Evolutionary conservation across 2,113 vertebrate genomes (phyloP), one percentile per base, ranked within the genome.

Genomic region (Clupea harengus): DNA sequence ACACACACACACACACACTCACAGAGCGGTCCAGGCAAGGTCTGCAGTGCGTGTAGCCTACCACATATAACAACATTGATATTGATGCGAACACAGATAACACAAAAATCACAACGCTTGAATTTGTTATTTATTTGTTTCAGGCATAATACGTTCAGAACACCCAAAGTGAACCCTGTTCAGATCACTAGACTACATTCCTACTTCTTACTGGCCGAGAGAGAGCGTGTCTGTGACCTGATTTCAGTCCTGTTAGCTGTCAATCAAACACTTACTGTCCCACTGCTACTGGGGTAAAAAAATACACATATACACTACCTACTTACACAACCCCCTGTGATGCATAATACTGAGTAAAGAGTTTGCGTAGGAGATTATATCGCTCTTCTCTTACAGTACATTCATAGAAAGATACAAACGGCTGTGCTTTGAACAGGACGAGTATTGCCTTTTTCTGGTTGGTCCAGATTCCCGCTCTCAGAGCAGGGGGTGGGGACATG

Each of bases 321-420:
- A 72, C 28, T 28, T 28, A 72, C 7, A 72, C 64, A 28, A 72
- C 64, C 64, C 28, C 64, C 64, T 32, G 7, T 2, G 25, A 72
- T 72, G 64, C 64, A 72, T 72, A 72, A 72, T 72, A 72, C 64
- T 72, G 28, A 32, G 2, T 7, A 32, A 72, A 72, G 54, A 60
- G 54, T 60, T 60, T 20, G 20, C 18, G 18, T 60, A 60, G 54
- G 54, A 60, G 54, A 60, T 60, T 60, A 18, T 60, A 60, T 60
- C 54, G 18, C 54, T 60, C 52, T 86, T 87, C 81, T 57, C 49
- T 44, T 88, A 46, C 45, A 72, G 83, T 88, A 85, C 85, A 88
- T 89, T 89, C 85, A 81, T 78, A 82, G 81, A 85, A 83, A 75
- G 85, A 86, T 88, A 78, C 87, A 88, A 83, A 86, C 39, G 39